Evolutionary conservation across 2,797 vertebrate species (phyloP).

Genomic region (Phoxinus dragarum): DNA sequence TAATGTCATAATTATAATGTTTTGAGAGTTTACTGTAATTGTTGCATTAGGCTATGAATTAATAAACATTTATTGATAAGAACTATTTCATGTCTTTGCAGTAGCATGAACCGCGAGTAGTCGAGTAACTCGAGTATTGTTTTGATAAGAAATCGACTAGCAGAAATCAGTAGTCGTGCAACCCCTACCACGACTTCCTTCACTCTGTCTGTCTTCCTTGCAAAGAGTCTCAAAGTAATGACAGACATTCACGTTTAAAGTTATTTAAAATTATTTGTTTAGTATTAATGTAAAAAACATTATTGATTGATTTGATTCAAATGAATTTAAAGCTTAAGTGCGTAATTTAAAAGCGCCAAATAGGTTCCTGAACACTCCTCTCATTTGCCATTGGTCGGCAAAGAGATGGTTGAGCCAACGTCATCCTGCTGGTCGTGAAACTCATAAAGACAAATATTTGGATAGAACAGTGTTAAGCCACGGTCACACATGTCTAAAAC

Average conservation of each 20-base stretch:
- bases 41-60: too few relatives aligned
- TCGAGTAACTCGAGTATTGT: too few relatives aligned
- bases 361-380: neutral
- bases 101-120: too few relatives aligned
- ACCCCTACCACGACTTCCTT: neutral
- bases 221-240: neutral
- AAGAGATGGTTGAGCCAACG: neutral
- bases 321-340: neutral
- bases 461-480: neutral
- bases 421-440: neutral
- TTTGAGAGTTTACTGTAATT: too few relatives aligned
- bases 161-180: too few relatives aligned
- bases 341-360: neutral
- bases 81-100: too few relatives aligned
- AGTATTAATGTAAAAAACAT: neutral
- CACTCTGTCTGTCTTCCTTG: neutral
- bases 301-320: neutral
- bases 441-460: neutral
- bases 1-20: too few relatives aligned
- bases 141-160: too few relatives aligned
- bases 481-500: neutral
- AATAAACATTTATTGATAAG: too few relatives aligned
- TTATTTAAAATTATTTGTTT: neutral
- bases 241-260: slow-evolving; percentile 2
- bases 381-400: neutral